Percentiles rank a stretch among this genome's conserved stretches.
phyloP scores from a whole-genome alignment of 2,113 vertebrate species.

The Chinchilla lanigera region DNA sequence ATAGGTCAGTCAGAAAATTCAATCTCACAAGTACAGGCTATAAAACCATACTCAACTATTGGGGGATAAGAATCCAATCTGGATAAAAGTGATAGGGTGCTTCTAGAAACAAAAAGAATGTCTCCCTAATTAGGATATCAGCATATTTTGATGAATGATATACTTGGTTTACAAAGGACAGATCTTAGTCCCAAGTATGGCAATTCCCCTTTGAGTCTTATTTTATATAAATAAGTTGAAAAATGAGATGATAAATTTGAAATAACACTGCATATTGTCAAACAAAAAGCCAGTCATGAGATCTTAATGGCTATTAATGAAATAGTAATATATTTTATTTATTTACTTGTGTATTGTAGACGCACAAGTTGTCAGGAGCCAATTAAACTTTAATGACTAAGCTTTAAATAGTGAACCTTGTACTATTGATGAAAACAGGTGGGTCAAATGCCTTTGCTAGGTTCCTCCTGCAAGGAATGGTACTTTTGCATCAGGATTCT shows the following conservation, averaged over 20 bases:
- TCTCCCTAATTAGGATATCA: background rate
- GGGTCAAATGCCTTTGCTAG: background rate
- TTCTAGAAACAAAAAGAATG: background rate
- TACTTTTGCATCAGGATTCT: background rate
- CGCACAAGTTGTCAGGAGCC: background rate
- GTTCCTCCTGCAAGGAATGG: background rate
- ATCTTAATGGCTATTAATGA: background rate
- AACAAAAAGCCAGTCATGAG: background rate
- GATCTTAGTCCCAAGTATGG: background rate
- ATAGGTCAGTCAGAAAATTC: background rate
- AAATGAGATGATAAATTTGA: background rate
- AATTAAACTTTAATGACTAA: background rate
- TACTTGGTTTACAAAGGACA: background rate
- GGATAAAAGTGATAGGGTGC: background rate
- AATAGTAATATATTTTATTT: conserved; percentile 17
- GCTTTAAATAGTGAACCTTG: background rate
- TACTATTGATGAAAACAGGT: background rate
- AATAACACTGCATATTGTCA: background rate
- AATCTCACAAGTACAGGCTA: background rate
- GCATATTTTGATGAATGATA: background rate
- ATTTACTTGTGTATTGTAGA: background rate
- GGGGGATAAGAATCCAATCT: background rate
- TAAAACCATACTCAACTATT: background rate
- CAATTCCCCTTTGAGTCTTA: background rate
- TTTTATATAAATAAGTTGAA: conserved; percentile 41